Base-by-base conservation (phyloP, 2,797 vertebrate genomes). In the Coluber constrictor region DNA sequence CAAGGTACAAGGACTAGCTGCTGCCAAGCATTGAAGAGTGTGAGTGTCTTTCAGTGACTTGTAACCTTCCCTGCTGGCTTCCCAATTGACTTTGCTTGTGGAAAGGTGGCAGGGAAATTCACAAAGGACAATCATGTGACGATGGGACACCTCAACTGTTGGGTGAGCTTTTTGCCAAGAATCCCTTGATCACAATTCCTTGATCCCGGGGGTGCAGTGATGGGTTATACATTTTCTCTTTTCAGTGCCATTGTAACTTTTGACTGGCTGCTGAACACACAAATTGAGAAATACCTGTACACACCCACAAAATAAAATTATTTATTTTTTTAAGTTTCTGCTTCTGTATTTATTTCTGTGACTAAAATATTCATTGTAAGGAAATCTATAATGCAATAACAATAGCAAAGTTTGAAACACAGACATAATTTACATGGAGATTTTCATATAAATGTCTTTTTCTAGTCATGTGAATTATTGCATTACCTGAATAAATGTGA, bases 301-400 rank as follows among this genome's bases (percentile, higher is more conserved):
- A 43, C 18, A 43, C 18, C 7, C 70, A 79, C 70, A 43, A 79
- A 79, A 43, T 79, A 79, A 79, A 37, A 37, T 43, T 79, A 43
- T 79, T 74, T 79, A 37, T 61, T 23, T 23, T 79, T 79, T 43
- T 11, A 79, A 43, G 18, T 43, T 79, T 37, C 70, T 79, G 2
- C 93, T 3, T 1, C 90, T 94, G 87, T 15, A 92, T 93, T 90
- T 93, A 1, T n/a, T 90, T 6, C 87, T 89, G 32, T 89, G 87
- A 55, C 88, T 95, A 18, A 87, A 1, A 66, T 61, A 88, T 1
- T 83, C 1, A 59, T 92, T 3, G 86, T 32, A 20, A 29, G 13
- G 23, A 3, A 2, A 9, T 47, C 5, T 54, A 27, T 55, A 88
- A 94, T 93, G 94, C 1, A 70, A 1, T 92, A 83, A 20, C 47